Base-by-base conservation (phyloP, 37 sponge, comb jelly and placozoan species). In the Hormiphora californensis region DNA sequence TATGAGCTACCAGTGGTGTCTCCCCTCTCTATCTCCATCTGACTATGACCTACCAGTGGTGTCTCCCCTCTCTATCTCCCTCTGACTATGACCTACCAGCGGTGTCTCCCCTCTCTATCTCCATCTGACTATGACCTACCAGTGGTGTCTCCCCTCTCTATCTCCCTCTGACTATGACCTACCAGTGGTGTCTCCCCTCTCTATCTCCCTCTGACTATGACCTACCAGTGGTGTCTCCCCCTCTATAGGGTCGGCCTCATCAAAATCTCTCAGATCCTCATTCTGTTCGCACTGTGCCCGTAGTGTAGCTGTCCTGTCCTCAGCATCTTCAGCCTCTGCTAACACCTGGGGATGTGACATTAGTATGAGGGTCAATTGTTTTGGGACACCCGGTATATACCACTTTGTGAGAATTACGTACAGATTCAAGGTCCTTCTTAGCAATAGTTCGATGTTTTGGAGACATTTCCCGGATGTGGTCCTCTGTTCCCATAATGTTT, bases 181-280 rank as follows among this genome's bases (percentile, higher is more conserved):
- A 73, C 81, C 4, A 41, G 33, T 30, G 46, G 85, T 39, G 32
- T 36, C 40, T 23, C 28, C 37, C 33, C 78, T 89, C 23, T 87
- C 35, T 36, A 35, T 43, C 0, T 25, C 73, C 39, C 43, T 69
- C 12, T 63, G n/a, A 19, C 27, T 8, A 73, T 54, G 67, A 3
- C n/a, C 21, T 35, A 87, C 88, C 88, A 63, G 19, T 9, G 54
- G 86, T 19, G 86, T 39, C 27, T 86, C 86, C 22, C 62, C 86
- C 85, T 88, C 89, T 7, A 88, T 88, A 35, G 62, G 54, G 33
- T 89, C 94, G 62, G 27, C 63, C 54, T 95, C 96, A 87, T 92
- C 92, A 90, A 95, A 95, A 38, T 95, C 96, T 21, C 94, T 93
- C 86, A 88, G 89, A 53, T 95, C 96, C 35, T 95, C 94, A 11